These are phyloP conservation scores for Dinomys branickii DNA, from an alignment of 2,113 vertebrate genomes.

Conservation along the genomic window DNA sequence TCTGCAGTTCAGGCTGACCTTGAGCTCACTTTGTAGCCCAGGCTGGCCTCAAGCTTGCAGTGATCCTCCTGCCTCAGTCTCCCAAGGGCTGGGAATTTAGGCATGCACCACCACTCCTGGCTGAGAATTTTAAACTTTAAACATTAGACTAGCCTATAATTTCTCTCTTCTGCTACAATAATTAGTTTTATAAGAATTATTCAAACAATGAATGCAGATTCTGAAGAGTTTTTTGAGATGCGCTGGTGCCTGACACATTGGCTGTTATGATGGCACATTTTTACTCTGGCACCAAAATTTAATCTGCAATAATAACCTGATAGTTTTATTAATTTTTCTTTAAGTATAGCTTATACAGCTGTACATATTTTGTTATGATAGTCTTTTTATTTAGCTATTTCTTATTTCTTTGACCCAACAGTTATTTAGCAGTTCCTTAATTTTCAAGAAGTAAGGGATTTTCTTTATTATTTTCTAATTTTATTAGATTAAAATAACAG, in stretches of 20 bases:
- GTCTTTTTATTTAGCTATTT: not conserved
- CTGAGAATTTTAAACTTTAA: not conserved
- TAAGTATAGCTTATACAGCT: not conserved
- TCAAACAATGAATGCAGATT: not conserved
- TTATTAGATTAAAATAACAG: not conserved
- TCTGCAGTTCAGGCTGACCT: too few relatives aligned
- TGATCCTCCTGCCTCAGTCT: too few relatives aligned
- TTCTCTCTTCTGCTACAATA: not conserved
- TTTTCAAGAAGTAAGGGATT: constrained; percentile 34
- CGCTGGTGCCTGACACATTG: not conserved
- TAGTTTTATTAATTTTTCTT: not conserved
- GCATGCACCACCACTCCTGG: too few relatives aligned
- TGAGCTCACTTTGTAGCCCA: too few relatives aligned
- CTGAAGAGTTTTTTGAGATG: not conserved
- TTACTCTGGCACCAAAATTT: not conserved
- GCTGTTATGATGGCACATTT: not conserved
- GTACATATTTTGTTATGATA: not conserved
- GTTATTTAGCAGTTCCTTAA: constrained; percentile 45
- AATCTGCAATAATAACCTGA: constrained; percentile 8
- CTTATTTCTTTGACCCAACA: not conserved
- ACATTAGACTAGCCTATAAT: not conserved
- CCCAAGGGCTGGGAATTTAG: too few relatives aligned
- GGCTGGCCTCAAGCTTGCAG: too few relatives aligned
- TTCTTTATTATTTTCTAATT: constrained; percentile 46
- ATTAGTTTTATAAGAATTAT: not conserved